Evolutionary conservation across 92 coral and sea anemone genomes (phyloP), one percentile per base, ranked within the genome.

Genomic region (Porites lobata): DNA sequence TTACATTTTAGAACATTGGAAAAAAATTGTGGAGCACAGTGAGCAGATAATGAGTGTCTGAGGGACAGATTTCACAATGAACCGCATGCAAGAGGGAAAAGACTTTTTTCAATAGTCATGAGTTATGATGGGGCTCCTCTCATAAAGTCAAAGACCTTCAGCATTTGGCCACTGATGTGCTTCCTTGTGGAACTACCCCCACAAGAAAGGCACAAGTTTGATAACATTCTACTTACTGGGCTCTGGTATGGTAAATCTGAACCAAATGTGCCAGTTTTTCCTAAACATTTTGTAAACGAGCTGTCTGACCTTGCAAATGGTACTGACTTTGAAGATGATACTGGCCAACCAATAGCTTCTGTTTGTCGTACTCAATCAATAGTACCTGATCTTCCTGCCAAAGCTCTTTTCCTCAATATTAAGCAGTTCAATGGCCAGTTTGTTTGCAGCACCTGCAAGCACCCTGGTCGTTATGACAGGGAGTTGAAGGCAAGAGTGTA

Each of bases 81-180:
- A 47, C 75, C 65, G 20, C 66, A 65, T 11, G 70, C 68, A 11
- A 62, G 17, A 26, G 78, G 72, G 22, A 82, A 26, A 65, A 66
- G 18, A 21, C 2, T 43, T 8, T 82, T 82, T 69, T 69, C 78
- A 10, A 8, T 82, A 6, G 78, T 82, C 10, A 59, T 68, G 50
- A 82, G 86, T 29, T 29, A 0, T 11, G 90, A 86, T 67, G 84
- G 90, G 8, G 86, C 90, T 2, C 85, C 85, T 19, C 85, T 86
- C 11, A 77, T 86, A 9, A 77, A 78, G 69, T 86, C 86, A 1
- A 86, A 78, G 18, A 63, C 76, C 5, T 61, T 86, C 66, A 77
- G 54, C 59, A 58, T 86, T 17, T 86, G 90, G 90, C 90, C 86
- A 26, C 78, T 86, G 32, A 85, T 78, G 22, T 77, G 86, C 72